These are phyloP conservation scores for Acanthurus tractus DNA, from an alignment of 2,797 vertebrate genomes.

Conservation along the genomic window DNA sequence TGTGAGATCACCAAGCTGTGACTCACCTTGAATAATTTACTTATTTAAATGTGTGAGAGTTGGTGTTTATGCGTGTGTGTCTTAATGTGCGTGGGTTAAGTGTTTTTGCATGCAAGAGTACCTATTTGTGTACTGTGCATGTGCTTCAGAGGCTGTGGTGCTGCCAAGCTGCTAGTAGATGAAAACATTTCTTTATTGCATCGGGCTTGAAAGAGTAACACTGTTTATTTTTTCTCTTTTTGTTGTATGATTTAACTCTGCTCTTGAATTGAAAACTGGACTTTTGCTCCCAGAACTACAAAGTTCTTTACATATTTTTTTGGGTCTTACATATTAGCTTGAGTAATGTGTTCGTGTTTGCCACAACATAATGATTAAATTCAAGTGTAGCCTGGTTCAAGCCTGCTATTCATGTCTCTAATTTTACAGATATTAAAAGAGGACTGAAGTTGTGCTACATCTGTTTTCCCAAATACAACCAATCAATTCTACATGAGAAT, in stretches of 20 bases:
- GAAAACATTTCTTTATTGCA: background rate
- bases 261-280: background rate
- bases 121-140: conserved; percentile 12
- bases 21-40: conserved; percentile 74
- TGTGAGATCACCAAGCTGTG: conserved; percentile 65
- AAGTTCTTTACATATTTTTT: background rate
- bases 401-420: background rate
- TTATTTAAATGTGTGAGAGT: conserved; percentile 19
- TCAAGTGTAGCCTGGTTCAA: background rate
- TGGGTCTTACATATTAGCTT: no score
- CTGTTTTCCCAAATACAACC: no score
- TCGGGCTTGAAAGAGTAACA: conserved; percentile 2
- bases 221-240: accelerated
- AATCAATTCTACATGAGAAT: no score
- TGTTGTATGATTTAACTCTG: no score
- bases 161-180: background rate
- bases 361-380: background rate
- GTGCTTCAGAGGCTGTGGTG: background rate
- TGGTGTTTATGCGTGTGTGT: background rate
- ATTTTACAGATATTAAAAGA: background rate
- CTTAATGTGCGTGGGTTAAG: background rate
- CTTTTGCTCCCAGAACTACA: background rate
- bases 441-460: background rate
- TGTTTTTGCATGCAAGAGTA: background rate
- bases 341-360: background rate